phyloP scores from a whole-genome alignment of 30 jellyfish, hydroid and myxozoan species.

The Haliclystus octoradiatus region DNA sequence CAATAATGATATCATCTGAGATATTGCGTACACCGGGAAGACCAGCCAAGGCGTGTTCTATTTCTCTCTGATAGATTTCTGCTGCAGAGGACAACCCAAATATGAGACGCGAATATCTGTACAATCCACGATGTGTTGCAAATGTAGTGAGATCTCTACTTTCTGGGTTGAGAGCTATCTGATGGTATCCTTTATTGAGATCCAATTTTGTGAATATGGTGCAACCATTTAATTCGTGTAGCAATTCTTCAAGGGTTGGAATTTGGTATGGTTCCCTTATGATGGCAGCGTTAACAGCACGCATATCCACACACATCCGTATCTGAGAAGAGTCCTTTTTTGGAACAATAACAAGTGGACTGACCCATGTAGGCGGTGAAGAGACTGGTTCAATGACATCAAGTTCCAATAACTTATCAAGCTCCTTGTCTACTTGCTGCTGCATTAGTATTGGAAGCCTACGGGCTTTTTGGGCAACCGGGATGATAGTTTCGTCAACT shows the following conservation, averaged over 20 bases:
- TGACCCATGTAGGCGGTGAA: slow-evolving; percentile 34
- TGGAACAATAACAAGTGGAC: slow-evolving; percentile 38
- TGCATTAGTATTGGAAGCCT: slow-evolving; percentile 27
- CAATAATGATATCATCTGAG: slow-evolving; percentile 31
- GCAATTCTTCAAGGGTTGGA: slow-evolving; percentile 23
- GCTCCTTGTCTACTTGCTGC: slow-evolving; percentile 19
- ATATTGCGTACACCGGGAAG: slow-evolving; percentile 28
- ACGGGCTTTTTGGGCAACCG: slow-evolving; percentile 35
- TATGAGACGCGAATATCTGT: slow-evolving; percentile 19
- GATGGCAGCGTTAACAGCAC: slow-evolving; percentile 43
- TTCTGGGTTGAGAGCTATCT: slow-evolving; percentile 13
- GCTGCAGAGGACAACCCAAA: slow-evolving; percentile 49
- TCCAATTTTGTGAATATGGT: slow-evolving; percentile 15
- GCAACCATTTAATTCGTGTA: slow-evolving; percentile 13
- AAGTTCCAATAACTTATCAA: slow-evolving; percentile 11
- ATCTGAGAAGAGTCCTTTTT: slow-evolving; percentile 26
- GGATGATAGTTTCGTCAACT: slow-evolving; percentile 13
- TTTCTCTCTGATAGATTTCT: slow-evolving; percentile 26
- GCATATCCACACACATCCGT: slow-evolving; percentile 65
- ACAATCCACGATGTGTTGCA: slow-evolving; percentile 29
- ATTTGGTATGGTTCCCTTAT: slow-evolving; percentile 27
- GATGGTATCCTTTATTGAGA: slow-evolving; percentile 25
- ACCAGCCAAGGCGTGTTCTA: slow-evolving; percentile 15
- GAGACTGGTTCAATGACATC: slow-evolving; percentile 32
- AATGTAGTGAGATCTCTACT: slow-evolving; percentile 15